A percentile compares a stretch with the other conserved stretches of the same genome.
These are phyloP conservation scores for Tachystola acroxantha DNA, from an alignment of 2,888 invertebrate species.

Conservation along the genomic window DNA sequence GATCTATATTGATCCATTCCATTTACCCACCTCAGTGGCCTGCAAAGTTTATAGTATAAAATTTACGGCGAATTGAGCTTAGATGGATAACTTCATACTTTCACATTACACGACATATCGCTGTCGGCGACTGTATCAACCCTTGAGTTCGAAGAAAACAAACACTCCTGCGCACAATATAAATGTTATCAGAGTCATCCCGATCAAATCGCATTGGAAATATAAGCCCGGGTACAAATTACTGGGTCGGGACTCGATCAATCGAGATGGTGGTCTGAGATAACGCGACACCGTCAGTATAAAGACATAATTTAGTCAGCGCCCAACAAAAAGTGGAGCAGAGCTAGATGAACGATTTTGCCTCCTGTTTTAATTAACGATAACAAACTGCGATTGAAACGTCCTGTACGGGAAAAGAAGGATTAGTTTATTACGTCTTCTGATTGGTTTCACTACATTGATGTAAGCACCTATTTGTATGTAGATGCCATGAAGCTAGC, in stretches of 20 bases:
- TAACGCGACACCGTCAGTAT: conserved; percentile 61
- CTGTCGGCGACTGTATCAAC: neutral
- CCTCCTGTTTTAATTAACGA: conserved; percentile 67
- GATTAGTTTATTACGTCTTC: conserved; percentile 32
- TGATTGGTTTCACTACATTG: neutral
- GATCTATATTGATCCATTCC: too few species aligned
- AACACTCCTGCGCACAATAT: conserved; percentile 13
- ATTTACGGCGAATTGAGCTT: too few species aligned
- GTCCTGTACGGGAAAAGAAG: conserved; percentile 43
- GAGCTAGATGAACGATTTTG: conserved; percentile 67
- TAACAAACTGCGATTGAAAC: conserved; percentile 51
- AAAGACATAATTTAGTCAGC: conserved; percentile 75
- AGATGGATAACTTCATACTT: too few species aligned
- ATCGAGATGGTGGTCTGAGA: conserved; percentile 61
- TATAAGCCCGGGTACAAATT: conserved; percentile 69
- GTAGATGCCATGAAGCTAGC: too few species aligned
- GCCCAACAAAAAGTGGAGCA: conserved; percentile 54
- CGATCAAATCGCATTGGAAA: conserved; percentile 48
- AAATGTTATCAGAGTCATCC: conserved; percentile 25
- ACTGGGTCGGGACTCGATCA: conserved; percentile 58
- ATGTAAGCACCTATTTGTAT: too few species aligned
- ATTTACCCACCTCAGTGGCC: too few species aligned
- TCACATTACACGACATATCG: neutral
- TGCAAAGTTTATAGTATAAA: too few species aligned
- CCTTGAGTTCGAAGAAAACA: neutral